Base-by-base conservation (phyloP, 2,113 vertebrate genomes). In the Tachysurus fulvidraco region DNA sequence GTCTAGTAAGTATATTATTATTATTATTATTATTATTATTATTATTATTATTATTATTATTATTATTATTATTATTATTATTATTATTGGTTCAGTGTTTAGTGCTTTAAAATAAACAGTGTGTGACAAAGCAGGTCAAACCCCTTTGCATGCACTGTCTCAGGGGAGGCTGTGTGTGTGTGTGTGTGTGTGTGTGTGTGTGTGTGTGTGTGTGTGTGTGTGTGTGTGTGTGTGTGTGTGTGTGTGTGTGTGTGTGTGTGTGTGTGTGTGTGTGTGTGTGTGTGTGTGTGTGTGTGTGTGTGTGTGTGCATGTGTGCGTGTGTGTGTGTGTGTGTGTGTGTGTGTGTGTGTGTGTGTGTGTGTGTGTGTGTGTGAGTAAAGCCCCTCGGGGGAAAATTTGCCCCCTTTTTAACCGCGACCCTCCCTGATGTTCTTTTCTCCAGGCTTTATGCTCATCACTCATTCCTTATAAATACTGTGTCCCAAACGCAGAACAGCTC, bases 161-260 rank as follows among this genome's bases (percentile, higher is more conserved):
- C 50, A 69, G 5, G 46, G 65, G 82, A 83, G 16, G 30, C 16
- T 67, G 19, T 83, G 44, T 67, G 62, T 55, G 50, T 83, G 41
- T 69, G 82, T 71, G 80, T 50, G 81, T 83, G 73, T 81, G 79
- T 44, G 79, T 81, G 79, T 59, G 79, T 60, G 74, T 83, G 82
- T 69, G 81, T 55, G 82, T 71, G 62, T 55, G 64, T 71, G 82
- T 71, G 59, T 82, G 76, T 65, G 41, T 65, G 60, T 83, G 81
- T 55, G 82, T 71, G 65, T 44, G 79, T 81, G 79, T 59, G 79
- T 60, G 74, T 83, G 82, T 69, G 81, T 55, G 82, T 71, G 62
- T 55, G 64, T 71, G 82, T 71, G 59, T 82, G 76, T 65, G 41
- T 65, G 60, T 83, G 81, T 55, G 82, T 71, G 65, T 67, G 19